Conservation (phyloP, 2,888 invertebrate genomes). For the Brachyptera putata region DNA sequence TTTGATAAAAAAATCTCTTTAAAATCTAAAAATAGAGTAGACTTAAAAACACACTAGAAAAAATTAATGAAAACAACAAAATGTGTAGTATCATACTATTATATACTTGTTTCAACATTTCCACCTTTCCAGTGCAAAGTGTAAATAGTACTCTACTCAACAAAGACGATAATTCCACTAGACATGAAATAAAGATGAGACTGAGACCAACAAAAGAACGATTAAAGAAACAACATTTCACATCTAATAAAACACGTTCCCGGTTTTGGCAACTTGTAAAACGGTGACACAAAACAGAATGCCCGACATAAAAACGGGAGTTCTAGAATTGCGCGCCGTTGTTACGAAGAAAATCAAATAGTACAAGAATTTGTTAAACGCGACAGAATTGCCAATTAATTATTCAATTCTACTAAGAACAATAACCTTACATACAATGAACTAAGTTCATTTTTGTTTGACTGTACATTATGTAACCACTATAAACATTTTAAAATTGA, state of each 20-base stretch:
- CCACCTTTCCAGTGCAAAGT: too few species aligned
- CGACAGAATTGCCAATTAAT: not conserved
- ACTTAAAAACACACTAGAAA: not conserved
- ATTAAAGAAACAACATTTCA: too few species aligned
- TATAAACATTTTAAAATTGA: constrained; percentile 11
- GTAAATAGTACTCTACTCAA: too few species aligned
- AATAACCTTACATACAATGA: not conserved
- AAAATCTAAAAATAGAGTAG: not conserved
- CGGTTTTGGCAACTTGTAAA: constrained; percentile 7
- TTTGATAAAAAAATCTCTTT: not conserved
- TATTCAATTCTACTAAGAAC: not conserved
- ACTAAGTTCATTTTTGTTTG: not conserved
- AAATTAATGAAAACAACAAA: not conserved
- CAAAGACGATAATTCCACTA: too few species aligned
- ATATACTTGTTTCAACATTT: too few species aligned
- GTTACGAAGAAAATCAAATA: too few species aligned
- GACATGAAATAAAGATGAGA: too few species aligned
- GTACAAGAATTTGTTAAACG: too few species aligned
- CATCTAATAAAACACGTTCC: constrained; percentile 4
- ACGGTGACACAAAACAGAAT: constrained; percentile 9
- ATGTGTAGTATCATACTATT: too few species aligned
- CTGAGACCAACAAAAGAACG: too few species aligned
- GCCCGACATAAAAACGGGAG: constrained; percentile 16
- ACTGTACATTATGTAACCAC: constrained; percentile 16
- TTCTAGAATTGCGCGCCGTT: too few species aligned